Evolutionary conservation across 1,140 invertebrate species (phyloP), one percentile per base, ranked within the genome.

Genomic region (Mactra quadrangularis): DNA sequence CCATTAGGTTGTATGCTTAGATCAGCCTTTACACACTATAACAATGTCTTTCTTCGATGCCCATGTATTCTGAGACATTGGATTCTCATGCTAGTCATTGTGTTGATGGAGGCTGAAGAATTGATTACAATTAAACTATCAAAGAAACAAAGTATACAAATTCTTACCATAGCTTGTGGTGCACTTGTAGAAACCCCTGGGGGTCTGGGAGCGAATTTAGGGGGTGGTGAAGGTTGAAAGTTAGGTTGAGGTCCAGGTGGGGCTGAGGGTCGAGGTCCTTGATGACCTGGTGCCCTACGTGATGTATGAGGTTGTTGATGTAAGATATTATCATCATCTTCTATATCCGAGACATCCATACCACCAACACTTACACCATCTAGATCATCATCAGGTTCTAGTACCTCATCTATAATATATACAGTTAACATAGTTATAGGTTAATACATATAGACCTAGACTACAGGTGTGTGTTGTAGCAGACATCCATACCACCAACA

Each of bases 401-500:
- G 76, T 47, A 78, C 82, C 33, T 66, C 71, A 77, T 62, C 62
- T 79, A 29, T 3, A 41, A 15, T 41, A 41, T 6, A 41, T 7
- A n/a, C n/a, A n/a, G n/a, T n/a, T n/a, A n/a, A n/a, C n/a, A n/a
- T n/a, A n/a, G n/a, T n/a, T n/a, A n/a, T n/a, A n/a, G n/a, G n/a
- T n/a, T n/a, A n/a, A n/a, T n/a, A n/a, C n/a, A n/a, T n/a, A n/a
- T n/a, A n/a, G n/a, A n/a, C n/a, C n/a, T n/a, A n/a, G n/a, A n/a
- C n/a, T n/a, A n/a, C n/a, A n/a, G n/a, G n/a, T n/a, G n/a, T n/a
- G n/a, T n/a, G n/a, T n/a, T n/a, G n/a, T n/a, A n/a, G n/a, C n/a
- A n/a, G n/a, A 92, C 91, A 78, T 92, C 91, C 91, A 92, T 92
- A 1, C 88, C 91, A n/a, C 90, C 90, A 0, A 87, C 89, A 86